These are phyloP conservation scores for Mormyrops attenuatus DNA, from an alignment of 2,797 vertebrate genomes.

Conservation along the genomic window DNA sequence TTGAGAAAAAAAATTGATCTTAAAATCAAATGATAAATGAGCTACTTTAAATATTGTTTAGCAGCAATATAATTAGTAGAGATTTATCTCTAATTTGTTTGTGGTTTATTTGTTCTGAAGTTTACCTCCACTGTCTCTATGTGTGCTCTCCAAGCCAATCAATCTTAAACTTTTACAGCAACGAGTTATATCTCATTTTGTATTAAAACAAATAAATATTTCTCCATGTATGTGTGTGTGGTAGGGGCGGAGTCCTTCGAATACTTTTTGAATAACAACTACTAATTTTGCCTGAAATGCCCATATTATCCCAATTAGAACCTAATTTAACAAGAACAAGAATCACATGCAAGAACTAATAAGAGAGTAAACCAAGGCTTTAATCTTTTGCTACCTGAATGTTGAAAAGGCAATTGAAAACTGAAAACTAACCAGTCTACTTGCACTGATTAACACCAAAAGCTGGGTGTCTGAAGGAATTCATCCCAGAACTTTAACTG, in stretches of 20 bases:
- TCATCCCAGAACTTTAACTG: not conserved
- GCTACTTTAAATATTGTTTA: not conserved
- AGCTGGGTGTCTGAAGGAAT: not conserved
- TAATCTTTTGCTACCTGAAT: not conserved
- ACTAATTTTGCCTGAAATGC: not conserved
- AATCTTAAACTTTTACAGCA: not conserved
- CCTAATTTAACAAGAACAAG: not conserved
- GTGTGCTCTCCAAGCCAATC: not conserved
- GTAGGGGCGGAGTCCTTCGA: not conserved
- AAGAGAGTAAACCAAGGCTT: not conserved
- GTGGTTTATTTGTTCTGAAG: not conserved
- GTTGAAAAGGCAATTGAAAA: not conserved
- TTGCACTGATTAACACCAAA: not conserved
- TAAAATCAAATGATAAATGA: not conserved
- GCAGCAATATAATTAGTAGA: not conserved
- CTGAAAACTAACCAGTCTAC: not conserved
- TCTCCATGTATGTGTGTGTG: not conserved
- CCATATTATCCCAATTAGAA: not conserved
- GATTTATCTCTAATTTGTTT: not conserved
- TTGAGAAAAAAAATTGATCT: not conserved
- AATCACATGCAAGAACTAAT: not conserved
- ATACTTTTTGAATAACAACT: not conserved
- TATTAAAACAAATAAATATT: not conserved
- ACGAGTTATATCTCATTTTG: not conserved
- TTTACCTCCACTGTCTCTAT: not conserved